Evolutionary conservation across 2,113 vertebrate species (phyloP), one percentile per base, ranked within the genome.

Genomic region (Cyanistes caeruleus): DNA sequence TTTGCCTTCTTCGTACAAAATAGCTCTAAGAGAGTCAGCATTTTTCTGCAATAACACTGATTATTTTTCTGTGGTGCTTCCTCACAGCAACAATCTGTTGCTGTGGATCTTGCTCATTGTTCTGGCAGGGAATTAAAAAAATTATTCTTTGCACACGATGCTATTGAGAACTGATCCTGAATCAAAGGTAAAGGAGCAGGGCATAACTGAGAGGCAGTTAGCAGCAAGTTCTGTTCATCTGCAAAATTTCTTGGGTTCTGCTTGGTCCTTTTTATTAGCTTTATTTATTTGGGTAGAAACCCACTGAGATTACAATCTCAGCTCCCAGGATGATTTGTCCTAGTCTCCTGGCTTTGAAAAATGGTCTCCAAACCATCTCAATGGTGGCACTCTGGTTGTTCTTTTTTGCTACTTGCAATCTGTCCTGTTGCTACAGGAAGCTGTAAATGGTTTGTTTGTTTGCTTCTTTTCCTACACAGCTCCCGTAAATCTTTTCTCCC

Each of bases 281-380:
- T 68, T 84, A 76, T 93, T 90, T 96, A 56, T 69, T 70, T 73
- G 41, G 35, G 7, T 67, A 46, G 65, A 87, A 96, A 79, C 31
- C 15, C 35, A 33, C 2, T 48, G 69, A 81, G 65, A 77, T 93
- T 76, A 62, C 22, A 59, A 1, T 64, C 56, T 86, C 2, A 1
- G 72, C 2, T 81, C 92, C 55, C 30, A 41, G 78, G 67, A 52
- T 64, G 64, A 35, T 72, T 94, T 91, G 48, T 84, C 43, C 72
- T 33, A 37, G 37, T 37, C 44, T 70, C 46, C 59, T 95, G 53
- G 27, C 49, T 95, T 84, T 96, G 79, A 93, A 90, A 88, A 95
- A 48, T 39, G 21, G 11, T 79, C 60, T 78, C 41, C 62, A 64
- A 35, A 81, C 79, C 14, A 4, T 75, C 82, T 64, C 49, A 39